These are phyloP conservation scores for Bemisia tabaci DNA, from an alignment of 1,140 invertebrate genomes.

Conservation along the genomic window DNA sequence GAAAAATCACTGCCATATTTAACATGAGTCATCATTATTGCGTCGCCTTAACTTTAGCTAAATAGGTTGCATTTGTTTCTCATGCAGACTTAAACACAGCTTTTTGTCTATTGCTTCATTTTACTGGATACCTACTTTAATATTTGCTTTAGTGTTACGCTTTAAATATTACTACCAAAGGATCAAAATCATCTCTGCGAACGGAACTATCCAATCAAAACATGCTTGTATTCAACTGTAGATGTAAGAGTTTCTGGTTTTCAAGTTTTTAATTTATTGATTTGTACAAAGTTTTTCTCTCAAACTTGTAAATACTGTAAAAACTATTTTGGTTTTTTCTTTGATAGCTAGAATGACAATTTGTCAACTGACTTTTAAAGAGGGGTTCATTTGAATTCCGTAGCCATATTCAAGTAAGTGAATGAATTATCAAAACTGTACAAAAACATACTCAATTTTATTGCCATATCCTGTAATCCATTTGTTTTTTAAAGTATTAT, in stretches of 20 bases:
- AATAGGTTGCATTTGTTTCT: not conserved
- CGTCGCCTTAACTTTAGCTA: not conserved
- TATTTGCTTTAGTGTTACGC: too few relatives aligned
- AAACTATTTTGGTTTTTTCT: not conserved
- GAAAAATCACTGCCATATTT: not conserved
- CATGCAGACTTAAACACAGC: not conserved
- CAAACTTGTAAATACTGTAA: not conserved
- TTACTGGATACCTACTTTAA: too few relatives aligned
- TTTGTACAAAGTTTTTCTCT: not conserved
- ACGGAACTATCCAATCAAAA: not conserved
- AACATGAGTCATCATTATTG: not conserved
- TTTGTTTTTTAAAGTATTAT: not conserved
- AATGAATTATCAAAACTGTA: not conserved
- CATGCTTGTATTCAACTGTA: not conserved
- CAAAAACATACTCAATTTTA: not conserved
- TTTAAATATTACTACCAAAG: not conserved
- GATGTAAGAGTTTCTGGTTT: too few relatives aligned
- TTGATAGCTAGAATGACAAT: not conserved
- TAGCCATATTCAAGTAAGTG: not conserved
- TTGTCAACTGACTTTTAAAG: not conserved
- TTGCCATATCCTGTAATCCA: not conserved
- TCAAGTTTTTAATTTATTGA: not conserved
- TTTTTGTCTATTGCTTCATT: not conserved
- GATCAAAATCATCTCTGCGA: not conserved
- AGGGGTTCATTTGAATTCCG: not conserved